Evolutionary conservation across 2,113 vertebrate genomes (phyloP).

Genomic region (Oreocharis arfaki): DNA sequence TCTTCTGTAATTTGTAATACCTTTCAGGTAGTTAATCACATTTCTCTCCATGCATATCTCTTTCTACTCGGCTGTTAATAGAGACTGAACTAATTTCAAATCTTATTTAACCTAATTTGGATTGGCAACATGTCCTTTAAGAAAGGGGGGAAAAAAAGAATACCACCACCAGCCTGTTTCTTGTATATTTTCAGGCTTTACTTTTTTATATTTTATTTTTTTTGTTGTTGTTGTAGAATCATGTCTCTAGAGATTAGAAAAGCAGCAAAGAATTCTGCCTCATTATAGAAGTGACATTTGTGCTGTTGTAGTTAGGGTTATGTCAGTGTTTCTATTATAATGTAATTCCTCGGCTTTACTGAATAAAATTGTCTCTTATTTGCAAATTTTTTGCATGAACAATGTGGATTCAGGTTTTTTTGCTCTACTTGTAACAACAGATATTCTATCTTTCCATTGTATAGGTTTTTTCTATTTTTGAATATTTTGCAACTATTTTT

Average conservation of each 20-base stretch:
- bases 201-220: background rate
- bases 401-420: background rate
- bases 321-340: background rate
- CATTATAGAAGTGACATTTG: slow-evolving; percentile 21
- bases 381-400: background rate
- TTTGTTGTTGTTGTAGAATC: background rate
- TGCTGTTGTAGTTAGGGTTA: background rate
- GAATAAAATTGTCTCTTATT: background rate
- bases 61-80: slow-evolving; percentile 16
- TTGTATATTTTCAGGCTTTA: background rate
- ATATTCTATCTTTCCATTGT: background rate
- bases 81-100: slow-evolving; percentile 22
- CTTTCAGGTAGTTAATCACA: slow-evolving; percentile 28
- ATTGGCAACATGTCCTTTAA: background rate
- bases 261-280: background rate
- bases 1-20: slow-evolving; percentile 11
- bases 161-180: background rate
- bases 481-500: background rate
- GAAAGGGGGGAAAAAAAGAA: background rate
- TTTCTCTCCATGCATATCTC: background rate
- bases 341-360: background rate
- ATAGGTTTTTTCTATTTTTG: background rate
- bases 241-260: background rate
- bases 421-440: background rate
- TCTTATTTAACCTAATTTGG: slow-evolving; percentile 28